Evolutionary conservation across 2,797 vertebrate genomes (phyloP).

Genomic region (Salarias fasciatus): DNA sequence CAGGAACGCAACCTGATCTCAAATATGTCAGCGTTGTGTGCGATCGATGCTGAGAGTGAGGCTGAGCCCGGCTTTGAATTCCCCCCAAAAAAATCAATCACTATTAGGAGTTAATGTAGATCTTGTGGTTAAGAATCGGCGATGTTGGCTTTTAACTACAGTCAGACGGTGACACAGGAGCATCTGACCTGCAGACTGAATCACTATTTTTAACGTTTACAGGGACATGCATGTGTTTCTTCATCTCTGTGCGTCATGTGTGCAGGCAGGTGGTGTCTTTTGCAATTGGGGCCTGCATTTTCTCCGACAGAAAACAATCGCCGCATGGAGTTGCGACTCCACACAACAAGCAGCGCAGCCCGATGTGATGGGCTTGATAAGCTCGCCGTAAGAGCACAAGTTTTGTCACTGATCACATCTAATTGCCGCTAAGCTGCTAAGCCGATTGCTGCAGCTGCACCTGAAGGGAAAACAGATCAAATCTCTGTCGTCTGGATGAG

Average conservation of each 20-base stretch:
- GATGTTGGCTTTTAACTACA: slow-evolving; percentile 71
- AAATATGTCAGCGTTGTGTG: slow-evolving; percentile 43
- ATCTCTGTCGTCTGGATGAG: slow-evolving; percentile 20
- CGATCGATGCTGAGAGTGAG: slow-evolving; percentile 72
- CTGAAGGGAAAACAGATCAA: slow-evolving; percentile 47
- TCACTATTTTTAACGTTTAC: too few species aligned
- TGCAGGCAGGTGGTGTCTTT: neutral
- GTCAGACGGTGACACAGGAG: slow-evolving; percentile 44
- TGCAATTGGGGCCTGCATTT: slow-evolving; percentile 8
- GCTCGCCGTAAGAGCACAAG: slow-evolving; percentile 21
- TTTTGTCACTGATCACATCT: slow-evolving; percentile 47
- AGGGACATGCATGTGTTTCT: neutral
- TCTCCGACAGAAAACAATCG: slow-evolving; percentile 1
- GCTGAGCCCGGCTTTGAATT: slow-evolving; percentile 72
- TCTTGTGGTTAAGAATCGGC: slow-evolving; percentile 59
- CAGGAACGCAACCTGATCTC: slow-evolving; percentile 61
- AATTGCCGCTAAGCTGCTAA: slow-evolving; percentile 54
- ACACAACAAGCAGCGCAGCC: slow-evolving; percentile 5
- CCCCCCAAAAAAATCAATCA: slow-evolving; percentile 78
- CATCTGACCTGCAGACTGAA: slow-evolving; percentile 17
- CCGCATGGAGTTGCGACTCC: slow-evolving; percentile 1
- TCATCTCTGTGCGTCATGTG: slow-evolving; percentile 9
- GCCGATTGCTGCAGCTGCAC: slow-evolving; percentile 37
- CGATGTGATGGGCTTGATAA: slow-evolving; percentile 30
- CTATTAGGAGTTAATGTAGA: slow-evolving; percentile 70